A percentile compares a stretch with the other conserved stretches of the same genome.
Conservation (phyloP, 2,888 invertebrate species). For the Agonopterix heracliana region DNA sequence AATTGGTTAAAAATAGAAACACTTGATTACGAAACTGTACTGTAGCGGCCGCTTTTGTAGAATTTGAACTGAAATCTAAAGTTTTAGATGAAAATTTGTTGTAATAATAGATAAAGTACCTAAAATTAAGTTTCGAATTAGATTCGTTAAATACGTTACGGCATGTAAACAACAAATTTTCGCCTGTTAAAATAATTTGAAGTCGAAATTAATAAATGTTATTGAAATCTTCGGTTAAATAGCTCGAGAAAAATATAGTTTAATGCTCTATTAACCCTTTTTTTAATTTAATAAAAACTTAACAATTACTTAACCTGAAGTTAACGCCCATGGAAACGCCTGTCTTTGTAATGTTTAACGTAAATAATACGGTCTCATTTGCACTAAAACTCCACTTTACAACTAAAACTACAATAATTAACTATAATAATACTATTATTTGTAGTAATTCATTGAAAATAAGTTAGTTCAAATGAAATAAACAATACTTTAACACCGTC, state of each 20-base stretch:
- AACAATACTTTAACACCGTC: slow-evolving; percentile 51
- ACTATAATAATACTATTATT: slow-evolving; percentile 13
- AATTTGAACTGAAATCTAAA: too few relatives aligned
- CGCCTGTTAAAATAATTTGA: slow-evolving; percentile 37
- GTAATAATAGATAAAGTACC: too few relatives aligned
- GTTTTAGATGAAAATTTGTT: too few relatives aligned
- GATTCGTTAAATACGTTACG: not conserved
- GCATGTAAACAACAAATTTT: not conserved
- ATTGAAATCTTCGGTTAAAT: not conserved
- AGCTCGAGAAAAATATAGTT: slow-evolving; percentile 15
- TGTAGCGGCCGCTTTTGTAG: too few relatives aligned
- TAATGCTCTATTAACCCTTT: slow-evolving; percentile 37
- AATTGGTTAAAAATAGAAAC: not conserved
- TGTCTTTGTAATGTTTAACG: slow-evolving; percentile 32
- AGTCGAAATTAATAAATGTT: too few relatives aligned
- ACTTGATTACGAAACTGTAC: too few relatives aligned
- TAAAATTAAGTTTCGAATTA: too few relatives aligned
- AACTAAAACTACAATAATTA: slow-evolving; percentile 10
- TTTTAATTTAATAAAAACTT: slow-evolving; percentile 66
- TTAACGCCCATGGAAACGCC: slow-evolving; percentile 68
- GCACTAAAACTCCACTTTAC: slow-evolving; percentile 25
- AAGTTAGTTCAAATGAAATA: slow-evolving; percentile 38
- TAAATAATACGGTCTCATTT: slow-evolving; percentile 28
- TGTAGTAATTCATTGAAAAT: slow-evolving; percentile 32
- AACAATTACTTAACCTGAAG: slow-evolving; percentile 61